Base-by-base conservation (phyloP, 2,888 invertebrate species). In the Adineta ricciae region DNA sequence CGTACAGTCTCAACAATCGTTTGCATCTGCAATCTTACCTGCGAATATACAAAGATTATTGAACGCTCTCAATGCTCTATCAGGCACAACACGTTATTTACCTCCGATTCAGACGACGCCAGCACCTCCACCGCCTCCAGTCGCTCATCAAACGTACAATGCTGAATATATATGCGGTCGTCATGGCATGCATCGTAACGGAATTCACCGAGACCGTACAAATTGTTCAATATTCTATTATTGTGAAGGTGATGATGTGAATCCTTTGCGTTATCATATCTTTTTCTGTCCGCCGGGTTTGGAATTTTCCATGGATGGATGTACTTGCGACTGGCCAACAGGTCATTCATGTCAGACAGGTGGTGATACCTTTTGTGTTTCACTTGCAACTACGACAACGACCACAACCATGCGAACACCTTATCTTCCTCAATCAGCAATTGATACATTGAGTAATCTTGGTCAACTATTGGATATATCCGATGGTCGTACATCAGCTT, bases 321-420 rank as follows among this genome's bases (percentile, higher is more conserved):
- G 85, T 84, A 85, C 85, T 16, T 85, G 85, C 54, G 84, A 84
- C 49, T 85, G 85, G 85, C 84, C 85, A 41, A 32, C 19, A 36
- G 41, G 36, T 27, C 73, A 36, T n/a, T 36, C 85, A 36, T 72
- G 46, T 56, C 73, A n/a, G n/a, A 78, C 78, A 78, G 24, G 41
- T 78, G 41, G 41, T 41, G 78, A 78, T 41, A 78, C 78, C 38
- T 78, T 78, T 78, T 78, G 78, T 41, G 9, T 41, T 24, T 24
- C 38, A 41, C 78, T 54, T 84, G 38, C 56, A 38, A n/a, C 41
- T 7, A 64, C 32, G 24, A 85, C 83, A 14, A 84, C 56, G 11
- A 54, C 16, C 11, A 41, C n/a, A n/a, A 32, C 72, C 27, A 83
- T 21, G 24, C 54, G 36, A 7, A 41, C 82, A 56, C 27, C 56